These are phyloP conservation scores for Nannoperca australis DNA, from an alignment of 2,797 vertebrate genomes.

Conservation along the genomic window DNA sequence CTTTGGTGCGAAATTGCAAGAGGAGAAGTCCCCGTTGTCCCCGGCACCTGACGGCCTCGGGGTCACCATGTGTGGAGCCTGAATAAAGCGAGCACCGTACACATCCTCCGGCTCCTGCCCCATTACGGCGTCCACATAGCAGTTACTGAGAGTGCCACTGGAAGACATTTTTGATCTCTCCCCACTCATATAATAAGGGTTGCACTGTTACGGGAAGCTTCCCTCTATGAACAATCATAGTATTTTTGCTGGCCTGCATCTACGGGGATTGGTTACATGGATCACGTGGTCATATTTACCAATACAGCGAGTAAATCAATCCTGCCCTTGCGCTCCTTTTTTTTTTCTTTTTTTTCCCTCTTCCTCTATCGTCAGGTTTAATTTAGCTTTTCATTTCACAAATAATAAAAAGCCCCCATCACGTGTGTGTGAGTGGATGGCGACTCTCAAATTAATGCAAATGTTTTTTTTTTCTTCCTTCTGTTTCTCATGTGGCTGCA, in stretches of 20 bases:
- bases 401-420: conserved; percentile 68
- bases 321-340: conserved; percentile 83
- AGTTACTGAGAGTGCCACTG: conserved; percentile 96
- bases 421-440: no score
- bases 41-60: conserved; percentile 94
- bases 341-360: conserved; percentile 35
- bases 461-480: neutral
- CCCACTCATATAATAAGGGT: conserved; percentile 94
- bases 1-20: conserved; percentile 97
- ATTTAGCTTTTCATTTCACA: conserved; percentile 76
- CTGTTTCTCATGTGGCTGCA: conserved; percentile 34
- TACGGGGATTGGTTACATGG: conserved; percentile 97
- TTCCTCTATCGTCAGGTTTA: conserved; percentile 75
- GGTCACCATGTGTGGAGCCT: conserved; percentile 89
- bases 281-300: conserved; percentile 99
- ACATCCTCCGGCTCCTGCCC: conserved; percentile 95
- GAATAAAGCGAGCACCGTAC: conserved; percentile 92
- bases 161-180: conserved; percentile 95
- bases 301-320: conserved; percentile 99
- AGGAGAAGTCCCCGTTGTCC: conserved; percentile 93
- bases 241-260: conserved; percentile 97
- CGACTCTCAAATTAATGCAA: conserved; percentile 35
- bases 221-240: conserved; percentile 95
- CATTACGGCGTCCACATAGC: conserved; percentile 97
- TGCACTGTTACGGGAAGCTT: conserved; percentile 95